A percentile compares a stretch with the other conserved stretches of the same genome.
These are phyloP conservation scores for Clytia hemisphaerica DNA, from an alignment of 30 jellyfish, hydroid and myxozoan genomes.

Conservation along the genomic window DNA sequence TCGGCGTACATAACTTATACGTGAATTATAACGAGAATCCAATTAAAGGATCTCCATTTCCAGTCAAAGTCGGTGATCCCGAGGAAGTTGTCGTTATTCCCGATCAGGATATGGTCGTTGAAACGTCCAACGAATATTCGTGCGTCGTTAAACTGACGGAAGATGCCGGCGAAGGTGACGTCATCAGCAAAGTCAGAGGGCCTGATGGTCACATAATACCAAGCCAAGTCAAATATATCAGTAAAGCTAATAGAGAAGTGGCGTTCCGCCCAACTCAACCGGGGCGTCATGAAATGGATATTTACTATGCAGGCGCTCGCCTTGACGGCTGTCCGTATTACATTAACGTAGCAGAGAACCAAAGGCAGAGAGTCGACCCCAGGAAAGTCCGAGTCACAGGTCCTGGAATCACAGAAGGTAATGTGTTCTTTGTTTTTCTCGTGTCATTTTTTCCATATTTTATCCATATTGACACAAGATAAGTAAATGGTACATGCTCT, in stretches of 20 bases:
- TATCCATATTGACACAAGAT: too few species aligned
- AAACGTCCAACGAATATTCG: conserved; percentile 32
- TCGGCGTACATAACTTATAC: conserved; percentile 41
- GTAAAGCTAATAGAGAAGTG: conserved; percentile 37
- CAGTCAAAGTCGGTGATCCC: conserved; percentile 78
- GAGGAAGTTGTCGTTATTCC: conserved; percentile 30
- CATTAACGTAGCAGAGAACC: conserved; percentile 41
- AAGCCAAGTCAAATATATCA: conserved; percentile 36
- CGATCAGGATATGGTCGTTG: conserved; percentile 19
- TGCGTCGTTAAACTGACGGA: conserved; percentile 39
- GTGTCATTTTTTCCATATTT: too few species aligned
- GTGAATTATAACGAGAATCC: conserved; percentile 58
- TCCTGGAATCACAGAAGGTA: conserved; percentile 78
- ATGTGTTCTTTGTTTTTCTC: too few species aligned
- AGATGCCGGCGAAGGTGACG: conserved; percentile 86
- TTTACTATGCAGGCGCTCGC: conserved; percentile 65
- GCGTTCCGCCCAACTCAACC: conserved; percentile 62
- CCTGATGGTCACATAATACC: conserved; percentile 85
- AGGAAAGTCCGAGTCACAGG: conserved; percentile 57
- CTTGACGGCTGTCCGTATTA: conserved; percentile 82
- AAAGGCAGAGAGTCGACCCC: conserved; percentile 49
- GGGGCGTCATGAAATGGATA: conserved; percentile 72
- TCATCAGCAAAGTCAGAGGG: conserved; percentile 56
- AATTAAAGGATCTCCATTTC: conserved; percentile 77
- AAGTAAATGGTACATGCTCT: too few species aligned